These are phyloP conservation scores for Paratilapia polleni DNA, from an alignment of 2,113 vertebrate species.

Conservation along the genomic window DNA sequence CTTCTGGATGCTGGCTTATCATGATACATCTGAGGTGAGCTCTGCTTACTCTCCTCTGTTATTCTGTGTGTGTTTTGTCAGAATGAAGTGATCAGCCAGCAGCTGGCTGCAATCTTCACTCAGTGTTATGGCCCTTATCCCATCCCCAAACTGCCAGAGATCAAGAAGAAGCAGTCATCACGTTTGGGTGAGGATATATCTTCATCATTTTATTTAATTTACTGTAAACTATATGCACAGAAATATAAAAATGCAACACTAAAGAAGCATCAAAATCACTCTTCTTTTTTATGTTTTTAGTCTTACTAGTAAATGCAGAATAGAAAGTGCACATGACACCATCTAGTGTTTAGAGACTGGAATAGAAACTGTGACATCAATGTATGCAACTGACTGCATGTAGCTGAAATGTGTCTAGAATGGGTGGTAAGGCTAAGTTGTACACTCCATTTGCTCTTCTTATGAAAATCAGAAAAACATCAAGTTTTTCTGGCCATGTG, in stretches of 20 bases:
- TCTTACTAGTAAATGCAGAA: not conserved
- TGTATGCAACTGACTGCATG: not conserved
- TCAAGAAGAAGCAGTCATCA: conserved; percentile 94
- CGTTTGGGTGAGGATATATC: conserved; percentile 86
- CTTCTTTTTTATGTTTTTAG: not conserved
- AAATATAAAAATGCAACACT: not conserved
- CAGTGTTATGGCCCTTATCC: conserved; percentile 98
- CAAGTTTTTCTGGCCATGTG: conserved; percentile 9
- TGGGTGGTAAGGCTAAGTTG: not conserved
- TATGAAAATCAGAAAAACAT: conserved; percentile 6
- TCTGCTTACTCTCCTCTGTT: conserved; percentile 13
- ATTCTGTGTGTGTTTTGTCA: conserved; percentile 68
- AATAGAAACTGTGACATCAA: not conserved
- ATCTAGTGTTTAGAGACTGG: conserved; percentile 61
- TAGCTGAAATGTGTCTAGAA: not conserved
- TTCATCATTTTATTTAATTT: not conserved
- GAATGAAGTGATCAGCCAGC: conserved; percentile 99
- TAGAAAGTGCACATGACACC: conserved; percentile 27
- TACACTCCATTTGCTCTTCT: not conserved
- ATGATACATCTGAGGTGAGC: not conserved
- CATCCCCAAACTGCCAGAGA: conserved; percentile 95
- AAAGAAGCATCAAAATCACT: not conserved
- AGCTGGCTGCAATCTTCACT: conserved; percentile 93
- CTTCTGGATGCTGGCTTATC: conserved; percentile 18
- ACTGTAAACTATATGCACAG: fast-evolving